A percentile compares a stretch with the other conserved stretches of the same genome.
These are phyloP conservation scores for Lipophrys pholis DNA, from an alignment of 2,113 vertebrate species.

Conservation along the genomic window DNA sequence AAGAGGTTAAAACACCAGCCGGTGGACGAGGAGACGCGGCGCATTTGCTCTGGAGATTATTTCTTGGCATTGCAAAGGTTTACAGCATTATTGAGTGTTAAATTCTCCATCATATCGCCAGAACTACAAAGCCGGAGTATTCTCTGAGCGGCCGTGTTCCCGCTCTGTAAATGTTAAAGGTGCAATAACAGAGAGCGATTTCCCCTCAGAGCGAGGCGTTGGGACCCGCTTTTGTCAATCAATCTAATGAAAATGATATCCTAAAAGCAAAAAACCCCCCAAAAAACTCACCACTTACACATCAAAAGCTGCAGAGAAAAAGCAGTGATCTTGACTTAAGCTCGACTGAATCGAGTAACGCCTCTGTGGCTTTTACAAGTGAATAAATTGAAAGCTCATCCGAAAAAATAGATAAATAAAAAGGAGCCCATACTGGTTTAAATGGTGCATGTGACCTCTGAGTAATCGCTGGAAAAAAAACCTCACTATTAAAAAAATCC, in stretches of 20 bases:
- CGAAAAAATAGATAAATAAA: constrained; percentile 8
- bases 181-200: constrained; percentile 54
- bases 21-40: constrained; percentile 81
- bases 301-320: constrained; percentile 34
- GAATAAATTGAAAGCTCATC: constrained; percentile 62
- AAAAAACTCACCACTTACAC: constrained; percentile 34
- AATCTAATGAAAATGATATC: constrained; percentile 61
- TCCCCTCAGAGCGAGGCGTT: constrained; percentile 29
- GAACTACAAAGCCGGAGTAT: constrained; percentile 49
- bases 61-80: constrained; percentile 77
- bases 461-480: constrained; percentile 60
- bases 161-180: constrained; percentile 69
- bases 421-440: constrained; percentile 54
- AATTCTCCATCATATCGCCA: constrained; percentile 63
- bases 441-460: constrained; percentile 57
- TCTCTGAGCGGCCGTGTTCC: constrained; percentile 56
- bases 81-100: constrained; percentile 72
- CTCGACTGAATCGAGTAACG: constrained; percentile 50
- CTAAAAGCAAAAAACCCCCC: constrained; percentile 41
- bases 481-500: constrained; percentile 63
- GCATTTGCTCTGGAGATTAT: constrained; percentile 78
- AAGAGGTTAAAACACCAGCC: constrained; percentile 83
- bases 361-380: constrained; percentile 58
- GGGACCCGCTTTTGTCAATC: constrained; percentile 45
- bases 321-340: constrained; percentile 59